phyloP scores from a whole-genome alignment of 2,113 vertebrate species.

The Poeciliopsis retropinna region DNA sequence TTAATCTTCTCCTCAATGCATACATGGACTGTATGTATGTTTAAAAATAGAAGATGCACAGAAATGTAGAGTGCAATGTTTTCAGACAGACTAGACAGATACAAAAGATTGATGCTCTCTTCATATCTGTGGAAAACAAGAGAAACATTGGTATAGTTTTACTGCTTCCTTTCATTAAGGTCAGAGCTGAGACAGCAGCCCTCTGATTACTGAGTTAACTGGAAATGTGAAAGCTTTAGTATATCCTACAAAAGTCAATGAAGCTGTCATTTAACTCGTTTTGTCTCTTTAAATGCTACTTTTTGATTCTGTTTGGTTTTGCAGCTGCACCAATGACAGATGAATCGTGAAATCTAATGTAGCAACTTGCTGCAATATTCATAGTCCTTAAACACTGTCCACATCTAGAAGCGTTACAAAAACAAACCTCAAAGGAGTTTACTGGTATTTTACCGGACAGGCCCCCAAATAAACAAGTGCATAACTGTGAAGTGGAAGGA shows the following conservation, averaged over 20 bases:
- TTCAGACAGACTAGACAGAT: not conserved
- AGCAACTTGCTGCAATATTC: not conserved
- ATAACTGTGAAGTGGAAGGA: too few species aligned
- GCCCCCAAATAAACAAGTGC: too few species aligned
- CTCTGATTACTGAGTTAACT: not conserved
- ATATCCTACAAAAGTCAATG: not conserved
- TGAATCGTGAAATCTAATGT: not conserved
- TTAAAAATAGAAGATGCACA: not conserved
- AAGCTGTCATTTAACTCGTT: not conserved
- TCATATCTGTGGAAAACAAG: not conserved
- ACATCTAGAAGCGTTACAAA: not conserved
- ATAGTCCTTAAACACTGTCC: not conserved
- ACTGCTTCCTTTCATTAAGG: not conserved
- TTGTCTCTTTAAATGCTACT: not conserved
- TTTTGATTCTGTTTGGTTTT: not conserved
- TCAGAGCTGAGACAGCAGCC: not conserved
- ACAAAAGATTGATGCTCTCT: not conserved
- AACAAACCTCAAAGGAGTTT: not conserved
- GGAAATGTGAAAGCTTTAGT: not conserved
- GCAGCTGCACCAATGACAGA: not conserved
- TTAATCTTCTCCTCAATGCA: not conserved
- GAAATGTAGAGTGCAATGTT: not conserved
- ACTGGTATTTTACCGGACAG: not conserved
- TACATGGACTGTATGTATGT: not conserved
- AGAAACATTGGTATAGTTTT: not conserved